A percentile compares a stretch with the other conserved stretches of the same genome.
These are phyloP conservation scores for Acomys russatus DNA, from an alignment of 2,797 vertebrate species.

Conservation along the genomic window DNA sequence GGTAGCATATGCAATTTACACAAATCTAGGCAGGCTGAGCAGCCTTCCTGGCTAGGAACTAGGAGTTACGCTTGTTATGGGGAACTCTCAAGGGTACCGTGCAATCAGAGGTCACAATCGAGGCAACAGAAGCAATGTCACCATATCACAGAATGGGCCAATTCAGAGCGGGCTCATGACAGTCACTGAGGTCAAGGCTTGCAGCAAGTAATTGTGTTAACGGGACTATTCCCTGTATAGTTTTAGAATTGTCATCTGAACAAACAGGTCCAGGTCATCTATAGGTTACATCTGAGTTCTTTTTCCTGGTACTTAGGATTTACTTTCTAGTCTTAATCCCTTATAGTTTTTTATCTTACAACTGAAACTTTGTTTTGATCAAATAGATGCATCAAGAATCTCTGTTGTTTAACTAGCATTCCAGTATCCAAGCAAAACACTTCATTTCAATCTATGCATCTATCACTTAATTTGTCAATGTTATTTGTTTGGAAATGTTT, in stretches of 20 bases:
- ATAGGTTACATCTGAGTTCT: slow-evolving; percentile 90
- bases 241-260: slow-evolving; percentile 91
- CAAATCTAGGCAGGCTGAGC: slow-evolving; percentile 86
- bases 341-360: slow-evolving; percentile 83
- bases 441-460: slow-evolving; percentile 45
- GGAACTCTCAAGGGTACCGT: slow-evolving; percentile 94
- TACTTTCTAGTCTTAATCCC: slow-evolving; percentile 83
- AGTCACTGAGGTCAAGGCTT: slow-evolving; percentile 91
- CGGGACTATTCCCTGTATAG: slow-evolving; percentile 89
- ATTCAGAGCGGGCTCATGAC: slow-evolving; percentile 91
- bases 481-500: slow-evolving; percentile 52
- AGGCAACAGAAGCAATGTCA: slow-evolving; percentile 93
- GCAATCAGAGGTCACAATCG: slow-evolving; percentile 93
- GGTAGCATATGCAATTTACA: slow-evolving; percentile 81
- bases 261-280: slow-evolving; percentile 91
- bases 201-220: slow-evolving; percentile 91
- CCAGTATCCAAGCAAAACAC: not conserved
- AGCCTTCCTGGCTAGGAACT: slow-evolving; percentile 88
- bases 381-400: slow-evolving; percentile 23
- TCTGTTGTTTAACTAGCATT: slow-evolving; percentile 50
- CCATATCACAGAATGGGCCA: slow-evolving; percentile 93
- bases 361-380: slow-evolving; percentile 70
- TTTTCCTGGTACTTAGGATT: slow-evolving; percentile 78
- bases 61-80: slow-evolving; percentile 98
- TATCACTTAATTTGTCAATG: slow-evolving; percentile 49